Percentiles rank a stretch among this genome's conserved stretches.
Conservation (phyloP, 1,140 invertebrate species). For the Zaprionus inermis region DNA sequence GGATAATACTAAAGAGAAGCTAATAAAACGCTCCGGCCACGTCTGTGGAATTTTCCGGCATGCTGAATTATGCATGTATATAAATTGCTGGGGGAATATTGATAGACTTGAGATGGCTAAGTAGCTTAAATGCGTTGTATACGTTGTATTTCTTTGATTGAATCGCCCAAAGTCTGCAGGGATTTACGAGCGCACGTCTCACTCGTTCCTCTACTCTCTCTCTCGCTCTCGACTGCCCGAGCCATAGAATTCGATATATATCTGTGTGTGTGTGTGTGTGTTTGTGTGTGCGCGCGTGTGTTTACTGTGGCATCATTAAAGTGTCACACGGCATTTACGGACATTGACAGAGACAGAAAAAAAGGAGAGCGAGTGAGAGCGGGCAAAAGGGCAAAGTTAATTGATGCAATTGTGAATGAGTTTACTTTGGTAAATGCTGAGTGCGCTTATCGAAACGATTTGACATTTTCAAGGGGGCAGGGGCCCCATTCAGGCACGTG, state of each 20-base stretch:
- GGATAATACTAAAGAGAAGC: not conserved
- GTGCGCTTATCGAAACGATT: slow-evolving; percentile 23
- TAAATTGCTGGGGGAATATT: slow-evolving; percentile 25
- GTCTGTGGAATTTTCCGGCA: not conserved
- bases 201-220: too few relatives aligned
- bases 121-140: slow-evolving; percentile 41
- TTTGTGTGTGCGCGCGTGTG: slow-evolving; percentile 12
- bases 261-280: not conserved
- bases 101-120: slow-evolving; percentile 47
- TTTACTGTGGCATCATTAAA: slow-evolving; percentile 44
- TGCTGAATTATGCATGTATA: slow-evolving; percentile 10
- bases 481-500: too few relatives aligned
- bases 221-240: slow-evolving; percentile 9
- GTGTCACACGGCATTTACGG: slow-evolving; percentile 32
- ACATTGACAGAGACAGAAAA: not conserved
- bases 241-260: not conserved
- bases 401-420: slow-evolving; percentile 44
- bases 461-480: slow-evolving; percentile 10
- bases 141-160: slow-evolving; percentile 20
- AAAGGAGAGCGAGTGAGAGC: too few relatives aligned
- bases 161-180: slow-evolving; percentile 2
- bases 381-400: slow-evolving; percentile 42
- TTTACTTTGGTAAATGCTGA: slow-evolving; percentile 35
- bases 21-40: not conserved
- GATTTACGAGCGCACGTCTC: slow-evolving; percentile 34